Percentiles rank a stretch among this genome's conserved stretches.
Evolutionary conservation across 2,797 vertebrate genomes (phyloP).

Genomic region (Sebastes vulpes): DNA sequence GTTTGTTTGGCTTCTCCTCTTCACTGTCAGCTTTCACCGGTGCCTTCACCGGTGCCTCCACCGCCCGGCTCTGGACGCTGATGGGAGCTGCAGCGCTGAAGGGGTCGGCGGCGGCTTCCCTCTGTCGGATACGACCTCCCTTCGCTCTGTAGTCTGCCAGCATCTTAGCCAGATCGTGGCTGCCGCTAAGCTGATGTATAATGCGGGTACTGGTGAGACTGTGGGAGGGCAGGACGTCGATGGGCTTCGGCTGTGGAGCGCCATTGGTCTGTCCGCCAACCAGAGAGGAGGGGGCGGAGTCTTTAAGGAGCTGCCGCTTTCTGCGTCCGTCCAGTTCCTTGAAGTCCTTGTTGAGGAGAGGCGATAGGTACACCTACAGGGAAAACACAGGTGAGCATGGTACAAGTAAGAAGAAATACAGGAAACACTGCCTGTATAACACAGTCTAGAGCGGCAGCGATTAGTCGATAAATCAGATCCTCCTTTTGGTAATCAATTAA

Average conservation of each 20-base stretch:
- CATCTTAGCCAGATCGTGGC: conserved; percentile 91
- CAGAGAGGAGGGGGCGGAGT: conserved; percentile 83
- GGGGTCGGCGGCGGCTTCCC: conserved; percentile 81
- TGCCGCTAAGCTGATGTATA: conserved; percentile 88
- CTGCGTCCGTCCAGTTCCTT: conserved; percentile 93
- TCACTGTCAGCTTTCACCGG: conserved; percentile 88
- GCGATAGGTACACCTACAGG: conserved; percentile 91
- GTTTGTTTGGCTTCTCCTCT: conserved; percentile 88
- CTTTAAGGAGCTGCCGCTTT: conserved; percentile 94
- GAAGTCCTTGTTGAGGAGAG: conserved; percentile 94
- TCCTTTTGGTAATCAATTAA: too few species aligned
- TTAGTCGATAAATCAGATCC: too few species aligned
- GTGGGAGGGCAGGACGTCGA: conserved; percentile 91
- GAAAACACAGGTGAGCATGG: background rate
- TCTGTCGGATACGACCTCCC: conserved; percentile 93
- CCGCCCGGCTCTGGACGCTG: conserved; percentile 35
- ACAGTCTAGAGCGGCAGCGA: too few species aligned
- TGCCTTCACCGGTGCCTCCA: conserved; percentile 76
- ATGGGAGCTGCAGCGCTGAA: conserved; percentile 70
- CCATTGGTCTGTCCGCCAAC: conserved; percentile 83
- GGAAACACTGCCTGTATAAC: too few species aligned
- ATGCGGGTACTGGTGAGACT: conserved; percentile 91
- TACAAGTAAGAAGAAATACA: background rate
- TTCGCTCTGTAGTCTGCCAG: conserved; percentile 95
- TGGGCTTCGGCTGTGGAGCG: conserved; percentile 70